Evolutionary conservation across 2,888 invertebrate species (phyloP), one percentile per base, ranked within the genome.

Genomic region (Lasioglossum leucozonium): DNA sequence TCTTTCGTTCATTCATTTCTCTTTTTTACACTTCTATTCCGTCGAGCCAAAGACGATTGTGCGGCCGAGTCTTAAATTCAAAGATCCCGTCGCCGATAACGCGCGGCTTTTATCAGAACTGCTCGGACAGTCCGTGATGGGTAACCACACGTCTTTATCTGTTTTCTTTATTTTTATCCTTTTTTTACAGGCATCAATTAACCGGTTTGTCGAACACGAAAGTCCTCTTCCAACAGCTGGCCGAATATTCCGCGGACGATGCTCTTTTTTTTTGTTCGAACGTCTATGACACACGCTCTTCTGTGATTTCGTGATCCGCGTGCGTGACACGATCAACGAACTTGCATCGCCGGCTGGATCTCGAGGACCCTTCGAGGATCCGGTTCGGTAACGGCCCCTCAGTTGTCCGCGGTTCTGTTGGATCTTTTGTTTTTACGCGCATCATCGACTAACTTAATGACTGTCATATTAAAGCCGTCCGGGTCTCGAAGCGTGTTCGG

Each of bases 391-490:
- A n/a, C 13, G n/a, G 34, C 10, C 37, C 10, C 40, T 4, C 40
- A 6, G 51, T 26, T 37, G 30, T 26, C 67, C 44, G 18, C 13
- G 51, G 67, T 76, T 22, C 18, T 40, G 22, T 69, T 40, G 47
- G 55, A 58, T 42, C 16, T 81, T 81, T 72, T 69, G 72, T 30
- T 81, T 81, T 72, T 69, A 76, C 73, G 77, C 30, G 26, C 5
- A n/a, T 30, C 62, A 16, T 58, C 42, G 4, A 47, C 58, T 74
- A 69, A 74, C 67, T 77, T 51, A 71, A 77, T 42, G 77, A 77
- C 47, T 73, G 47, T 58, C 73, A 4, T 47, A 62, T 84, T 71
- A 81, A 81, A 71, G 44, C 8, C n/a, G 5, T 37, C 5, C 13
- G 13, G 55, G 67, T 44, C n/a, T n/a, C 30, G 73, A 55, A n/a